These are phyloP conservation scores for Periparus ater DNA, from an alignment of 2,797 vertebrate genomes.

Conservation along the genomic window DNA sequence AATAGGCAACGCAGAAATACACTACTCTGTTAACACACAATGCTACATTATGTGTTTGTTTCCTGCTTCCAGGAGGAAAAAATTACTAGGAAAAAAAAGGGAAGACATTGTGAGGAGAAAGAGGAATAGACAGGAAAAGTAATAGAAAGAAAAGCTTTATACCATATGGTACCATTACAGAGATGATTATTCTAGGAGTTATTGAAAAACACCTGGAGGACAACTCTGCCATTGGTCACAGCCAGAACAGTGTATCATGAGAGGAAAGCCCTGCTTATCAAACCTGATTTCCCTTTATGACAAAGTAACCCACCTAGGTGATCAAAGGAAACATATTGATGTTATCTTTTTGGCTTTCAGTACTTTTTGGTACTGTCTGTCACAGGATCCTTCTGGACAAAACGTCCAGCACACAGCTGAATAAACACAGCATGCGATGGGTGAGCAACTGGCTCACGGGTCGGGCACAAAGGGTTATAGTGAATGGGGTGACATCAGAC, in stretches of 20 bases:
- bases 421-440: neutral
- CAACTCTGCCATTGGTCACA: neutral
- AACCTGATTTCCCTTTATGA: neutral
- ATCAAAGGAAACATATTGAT: neutral
- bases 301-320: neutral
- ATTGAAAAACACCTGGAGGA: neutral
- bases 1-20: neutral
- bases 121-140: neutral
- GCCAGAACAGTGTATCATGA: neutral
- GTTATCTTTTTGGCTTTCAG: neutral
- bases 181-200: neutral
- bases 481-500: neutral
- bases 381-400: neutral
- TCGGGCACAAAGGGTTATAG: fast-evolving
- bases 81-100: neutral
- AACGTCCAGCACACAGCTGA: neutral
- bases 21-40: fast-evolving
- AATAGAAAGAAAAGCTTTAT: neutral
- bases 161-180: neutral
- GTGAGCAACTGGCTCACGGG: neutral
- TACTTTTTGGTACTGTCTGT: neutral
- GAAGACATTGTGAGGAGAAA: neutral
- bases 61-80: neutral
- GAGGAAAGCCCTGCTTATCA: neutral
- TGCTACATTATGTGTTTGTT: neutral